These are phyloP conservation scores for Scolopax mira DNA, from an alignment of 2,113 vertebrate species.

Conservation along the genomic window DNA sequence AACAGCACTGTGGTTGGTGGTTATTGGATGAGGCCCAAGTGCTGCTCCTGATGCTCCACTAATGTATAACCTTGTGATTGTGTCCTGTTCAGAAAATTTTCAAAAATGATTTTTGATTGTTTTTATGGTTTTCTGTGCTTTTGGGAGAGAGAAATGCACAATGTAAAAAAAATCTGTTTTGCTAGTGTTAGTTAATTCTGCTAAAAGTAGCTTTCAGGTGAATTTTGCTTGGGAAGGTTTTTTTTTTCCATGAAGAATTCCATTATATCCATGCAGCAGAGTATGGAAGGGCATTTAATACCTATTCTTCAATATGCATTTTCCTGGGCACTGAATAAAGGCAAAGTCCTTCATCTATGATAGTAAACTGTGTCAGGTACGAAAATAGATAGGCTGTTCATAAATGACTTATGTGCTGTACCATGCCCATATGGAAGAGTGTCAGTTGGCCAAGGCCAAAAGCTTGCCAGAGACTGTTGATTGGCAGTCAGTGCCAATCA, in stretches of 20 bases:
- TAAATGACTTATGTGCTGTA: accelerated
- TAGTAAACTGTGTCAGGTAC: neutral
- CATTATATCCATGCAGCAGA: neutral
- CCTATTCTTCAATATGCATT: neutral
- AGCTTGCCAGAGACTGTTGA: neutral
- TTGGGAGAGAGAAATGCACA: neutral
- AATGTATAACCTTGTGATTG: neutral
- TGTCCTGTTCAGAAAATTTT: neutral
- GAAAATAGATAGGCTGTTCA: neutral
- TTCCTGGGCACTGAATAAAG: neutral
- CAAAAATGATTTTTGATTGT: neutral
- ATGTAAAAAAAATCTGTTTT: neutral
- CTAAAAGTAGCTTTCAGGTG: neutral
- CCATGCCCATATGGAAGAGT: neutral
- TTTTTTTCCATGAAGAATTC: neutral
- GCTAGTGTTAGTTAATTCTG: neutral
- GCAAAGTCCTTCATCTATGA: neutral
- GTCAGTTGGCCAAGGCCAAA: neutral
- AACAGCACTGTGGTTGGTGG: neutral
- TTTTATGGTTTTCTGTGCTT: neutral
- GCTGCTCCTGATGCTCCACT: neutral
- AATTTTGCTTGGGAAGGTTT: neutral
- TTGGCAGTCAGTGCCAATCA: neutral
- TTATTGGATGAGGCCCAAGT: neutral
- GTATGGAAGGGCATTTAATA: neutral